Conservation (phyloP, 2,888 invertebrate species). For the Papilio gigon region DNA sequence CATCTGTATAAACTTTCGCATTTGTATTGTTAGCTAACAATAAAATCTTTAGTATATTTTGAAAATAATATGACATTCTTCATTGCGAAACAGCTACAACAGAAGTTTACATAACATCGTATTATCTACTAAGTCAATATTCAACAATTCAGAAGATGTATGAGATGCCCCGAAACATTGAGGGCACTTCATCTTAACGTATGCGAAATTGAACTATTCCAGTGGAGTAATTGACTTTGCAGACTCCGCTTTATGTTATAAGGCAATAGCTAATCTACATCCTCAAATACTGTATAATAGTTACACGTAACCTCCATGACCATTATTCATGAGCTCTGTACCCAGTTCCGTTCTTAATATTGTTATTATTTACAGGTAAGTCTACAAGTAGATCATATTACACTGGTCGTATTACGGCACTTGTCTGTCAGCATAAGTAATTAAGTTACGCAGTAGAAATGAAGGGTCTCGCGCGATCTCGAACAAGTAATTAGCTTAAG, state of each 20-base stretch:
- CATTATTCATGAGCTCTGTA: conserved; percentile 57
- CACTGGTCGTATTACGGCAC: conserved; percentile 55
- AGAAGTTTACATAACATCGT: conserved; percentile 37
- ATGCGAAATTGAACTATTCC: conserved; percentile 70
- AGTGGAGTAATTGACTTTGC: conserved; percentile 72
- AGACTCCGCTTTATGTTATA: conserved; percentile 60
- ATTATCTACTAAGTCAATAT: conserved; percentile 46
- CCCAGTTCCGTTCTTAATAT: conserved; percentile 39
- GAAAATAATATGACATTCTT: no score
- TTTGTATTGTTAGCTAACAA: no score
- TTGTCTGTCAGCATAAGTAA: conserved; percentile 73
- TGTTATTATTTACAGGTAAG: conserved; percentile 9
- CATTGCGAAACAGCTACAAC: no score
- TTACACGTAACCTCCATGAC: conserved; percentile 57
- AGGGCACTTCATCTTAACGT: conserved; percentile 65
- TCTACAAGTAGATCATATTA: conserved; percentile 40
- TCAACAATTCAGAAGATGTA: conserved; percentile 64
- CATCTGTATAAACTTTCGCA: no score
- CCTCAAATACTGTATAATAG: conserved; percentile 71
- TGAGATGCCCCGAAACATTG: conserved; percentile 57
- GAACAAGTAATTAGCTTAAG: conserved; percentile 75
- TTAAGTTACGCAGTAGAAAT: conserved; percentile 74
- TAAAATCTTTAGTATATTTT: no score
- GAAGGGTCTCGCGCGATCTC: conserved; percentile 73
- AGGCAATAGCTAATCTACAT: conserved; percentile 78